Conservation (phyloP, 23 tunicate genomes). For the Ascidia mentula region DNA sequence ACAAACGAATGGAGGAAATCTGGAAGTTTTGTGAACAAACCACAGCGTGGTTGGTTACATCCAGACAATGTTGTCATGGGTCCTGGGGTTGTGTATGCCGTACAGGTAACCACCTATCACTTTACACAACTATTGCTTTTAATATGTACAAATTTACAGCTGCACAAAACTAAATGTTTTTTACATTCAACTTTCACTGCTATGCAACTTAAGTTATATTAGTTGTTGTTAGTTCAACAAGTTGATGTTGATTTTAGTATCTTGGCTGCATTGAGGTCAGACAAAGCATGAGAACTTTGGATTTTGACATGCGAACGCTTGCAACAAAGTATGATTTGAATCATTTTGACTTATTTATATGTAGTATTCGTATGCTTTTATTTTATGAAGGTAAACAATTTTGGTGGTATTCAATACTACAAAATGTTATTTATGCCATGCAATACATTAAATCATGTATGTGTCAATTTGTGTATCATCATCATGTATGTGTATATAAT, state of each 20-base stretch:
- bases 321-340: conserved; percentile 75
- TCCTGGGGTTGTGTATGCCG: conserved; percentile 94
- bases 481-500: not conserved
- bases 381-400: not conserved
- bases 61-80: conserved; percentile 93
- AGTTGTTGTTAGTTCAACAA: no score
- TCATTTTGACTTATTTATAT: not conserved
- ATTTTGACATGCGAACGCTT: conserved; percentile 86
- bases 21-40: conserved; percentile 96
- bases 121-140: no score
- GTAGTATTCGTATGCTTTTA: not conserved
- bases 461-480: not conserved
- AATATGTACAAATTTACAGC: no score
- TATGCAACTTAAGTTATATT: not conserved
- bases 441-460: no score
- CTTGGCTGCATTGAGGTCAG: conserved; percentile 91
- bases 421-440: no score
- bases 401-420: not conserved
- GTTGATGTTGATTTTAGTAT: conserved; percentile 39
- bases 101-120: no score
- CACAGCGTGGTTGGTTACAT: conserved; percentile 93
- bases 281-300: conserved; percentile 84
- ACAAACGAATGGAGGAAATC: conserved; percentile 94
- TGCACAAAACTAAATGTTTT: not conserved
- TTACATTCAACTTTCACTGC: not conserved